phyloP scores from a whole-genome alignment of 1,140 invertebrate genomes.

The Drosophila funebris region DNA sequence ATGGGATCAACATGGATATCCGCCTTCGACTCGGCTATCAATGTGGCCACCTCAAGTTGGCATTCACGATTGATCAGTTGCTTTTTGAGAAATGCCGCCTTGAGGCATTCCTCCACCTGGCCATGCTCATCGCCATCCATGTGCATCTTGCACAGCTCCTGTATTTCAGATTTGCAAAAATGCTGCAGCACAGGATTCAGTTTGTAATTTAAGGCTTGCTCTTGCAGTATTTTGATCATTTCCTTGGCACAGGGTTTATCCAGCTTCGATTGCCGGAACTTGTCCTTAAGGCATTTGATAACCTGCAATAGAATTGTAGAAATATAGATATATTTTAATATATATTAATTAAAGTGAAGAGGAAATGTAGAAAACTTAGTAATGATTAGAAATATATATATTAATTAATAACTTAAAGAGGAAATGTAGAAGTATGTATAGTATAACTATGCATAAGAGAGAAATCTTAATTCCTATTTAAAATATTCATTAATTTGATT shows the following conservation, averaged over 20 bases:
- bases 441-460: too few species aligned
- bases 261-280: conserved; percentile 90
- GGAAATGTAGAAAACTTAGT: background rate
- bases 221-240: conserved; percentile 91
- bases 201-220: conserved; percentile 94
- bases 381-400: too few species aligned
- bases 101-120: conserved; percentile 93
- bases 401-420: too few species aligned
- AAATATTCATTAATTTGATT: too few species aligned
- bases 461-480: too few species aligned
- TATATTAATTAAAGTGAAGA: too few species aligned
- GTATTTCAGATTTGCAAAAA: conserved; percentile 89
- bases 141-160: conserved; percentile 86
- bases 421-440: too few species aligned
- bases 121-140: conserved; percentile 85
- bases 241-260: conserved; percentile 91
- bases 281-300: conserved; percentile 89
- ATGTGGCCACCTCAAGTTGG: conserved; percentile 90
- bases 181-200: conserved; percentile 92
- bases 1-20: conserved; percentile 94
- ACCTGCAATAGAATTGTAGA: conserved; percentile 79
- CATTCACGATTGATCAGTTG: conserved; percentile 90
- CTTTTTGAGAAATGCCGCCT: conserved; percentile 89
- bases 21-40: conserved; percentile 91
- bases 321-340: background rate